Conservation (phyloP, 2,797 vertebrate species). For the Rhynchotus rufescens region DNA sequence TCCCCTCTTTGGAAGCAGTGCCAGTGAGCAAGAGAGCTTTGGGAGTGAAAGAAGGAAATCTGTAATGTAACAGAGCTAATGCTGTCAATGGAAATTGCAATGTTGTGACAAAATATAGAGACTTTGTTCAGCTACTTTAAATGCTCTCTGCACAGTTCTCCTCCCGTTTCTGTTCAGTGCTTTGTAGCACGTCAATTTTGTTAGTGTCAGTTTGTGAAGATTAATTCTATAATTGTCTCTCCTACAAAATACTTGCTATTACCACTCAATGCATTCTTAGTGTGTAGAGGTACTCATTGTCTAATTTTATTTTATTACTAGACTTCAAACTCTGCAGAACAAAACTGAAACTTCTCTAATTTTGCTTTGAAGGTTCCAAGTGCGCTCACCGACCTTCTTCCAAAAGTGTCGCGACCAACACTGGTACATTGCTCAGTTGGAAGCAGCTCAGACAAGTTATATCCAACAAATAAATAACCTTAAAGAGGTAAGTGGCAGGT, state of each 20-base stretch:
- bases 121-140: not conserved
- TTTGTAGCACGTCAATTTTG: not conserved
- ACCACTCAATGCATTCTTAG: not conserved
- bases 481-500: constrained; percentile 88
- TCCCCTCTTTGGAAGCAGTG: not conserved
- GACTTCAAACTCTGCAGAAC: not conserved
- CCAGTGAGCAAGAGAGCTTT: not conserved
- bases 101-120: not conserved
- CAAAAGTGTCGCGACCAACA: constrained; percentile 98
- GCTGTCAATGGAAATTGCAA: not conserved
- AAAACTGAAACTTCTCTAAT: not conserved
- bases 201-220: not conserved
- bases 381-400: constrained; percentile 97
- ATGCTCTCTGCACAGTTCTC: not conserved
- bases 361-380: constrained; percentile 88
- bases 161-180: not conserved
- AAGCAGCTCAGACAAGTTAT: constrained; percentile 93
- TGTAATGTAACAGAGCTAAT: not conserved
- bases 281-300: not conserved
- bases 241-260: not conserved
- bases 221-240: not conserved
- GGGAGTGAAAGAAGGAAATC: not conserved
- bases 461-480: constrained; percentile 98
- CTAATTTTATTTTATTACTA: not conserved
- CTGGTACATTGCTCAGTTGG: constrained; percentile 98